Percentiles rank a stretch among this genome's conserved stretches.
Evolutionary conservation across 1,140 invertebrate genomes (phyloP).

Genomic region (Nixonia krombeini): DNA sequence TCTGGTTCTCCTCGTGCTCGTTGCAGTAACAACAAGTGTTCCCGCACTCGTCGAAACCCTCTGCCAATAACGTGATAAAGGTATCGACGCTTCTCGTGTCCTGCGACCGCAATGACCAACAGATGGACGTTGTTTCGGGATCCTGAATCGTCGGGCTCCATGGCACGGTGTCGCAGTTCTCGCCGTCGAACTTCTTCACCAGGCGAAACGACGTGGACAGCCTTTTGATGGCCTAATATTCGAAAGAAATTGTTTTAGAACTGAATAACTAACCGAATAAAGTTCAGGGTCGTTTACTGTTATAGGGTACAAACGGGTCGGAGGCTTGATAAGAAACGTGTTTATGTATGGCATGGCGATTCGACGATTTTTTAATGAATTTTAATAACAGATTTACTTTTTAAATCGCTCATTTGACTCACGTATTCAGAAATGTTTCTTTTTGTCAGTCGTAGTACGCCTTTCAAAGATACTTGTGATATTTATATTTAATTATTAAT

Average conservation of each 20-base stretch:
- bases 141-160: constrained; percentile 51
- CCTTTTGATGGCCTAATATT: constrained; percentile 59
- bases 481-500: too few relatives aligned
- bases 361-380: too few relatives aligned
- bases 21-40: constrained; percentile 61
- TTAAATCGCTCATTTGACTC: too few relatives aligned
- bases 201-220: constrained; percentile 50
- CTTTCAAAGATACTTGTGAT: too few relatives aligned
- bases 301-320: too few relatives aligned
- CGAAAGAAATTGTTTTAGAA: constrained; percentile 4
- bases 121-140: constrained; percentile 54
- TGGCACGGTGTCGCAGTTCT: constrained; percentile 22
- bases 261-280: not conserved
- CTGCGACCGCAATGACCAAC: constrained; percentile 61
- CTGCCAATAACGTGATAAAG: constrained; percentile 62
- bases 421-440: too few relatives aligned
- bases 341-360: too few relatives aligned
- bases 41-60: constrained; percentile 47
- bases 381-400: not conserved
- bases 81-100: constrained; percentile 65
- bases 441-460: too few relatives aligned
- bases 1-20: constrained; percentile 67
- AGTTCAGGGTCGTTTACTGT: too few relatives aligned
- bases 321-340: too few relatives aligned
- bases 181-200: constrained; percentile 47